phyloP scores from a whole-genome alignment of 2,113 vertebrate species.

The Elephantulus edwardii region DNA sequence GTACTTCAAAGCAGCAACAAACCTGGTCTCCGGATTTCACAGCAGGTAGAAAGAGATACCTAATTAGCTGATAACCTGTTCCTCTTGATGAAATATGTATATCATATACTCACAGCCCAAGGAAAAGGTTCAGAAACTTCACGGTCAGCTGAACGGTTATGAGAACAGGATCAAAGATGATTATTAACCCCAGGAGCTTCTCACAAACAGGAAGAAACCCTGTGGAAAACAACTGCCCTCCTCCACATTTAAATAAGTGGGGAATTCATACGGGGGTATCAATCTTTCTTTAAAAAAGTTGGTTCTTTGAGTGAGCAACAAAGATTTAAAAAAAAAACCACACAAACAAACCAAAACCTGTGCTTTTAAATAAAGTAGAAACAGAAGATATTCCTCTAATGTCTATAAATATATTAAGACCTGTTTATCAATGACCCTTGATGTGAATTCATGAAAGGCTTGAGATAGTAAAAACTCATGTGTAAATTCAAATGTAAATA shows the following conservation, averaged over 20 bases:
- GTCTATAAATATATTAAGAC: neutral
- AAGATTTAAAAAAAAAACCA: slow-evolving; percentile 1
- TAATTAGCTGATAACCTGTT: neutral
- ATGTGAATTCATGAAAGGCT: neutral
- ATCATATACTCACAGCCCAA: neutral
- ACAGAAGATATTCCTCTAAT: neutral
- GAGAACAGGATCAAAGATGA: neutral
- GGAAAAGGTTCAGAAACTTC: neutral
- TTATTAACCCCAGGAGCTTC: neutral
- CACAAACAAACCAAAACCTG: neutral
- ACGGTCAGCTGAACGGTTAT: neutral
- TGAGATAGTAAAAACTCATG: neutral
- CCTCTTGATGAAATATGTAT: slow-evolving; percentile 7
- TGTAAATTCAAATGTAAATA: neutral
- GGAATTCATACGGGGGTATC: neutral
- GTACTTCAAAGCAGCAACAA: neutral
- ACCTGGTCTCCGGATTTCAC: neutral
- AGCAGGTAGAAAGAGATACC: neutral
- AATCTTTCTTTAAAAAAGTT: neutral
- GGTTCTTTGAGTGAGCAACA: neutral
- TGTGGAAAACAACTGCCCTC: neutral
- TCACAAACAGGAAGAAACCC: neutral
- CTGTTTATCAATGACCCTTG: neutral
- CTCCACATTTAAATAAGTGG: neutral
- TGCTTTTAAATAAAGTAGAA: neutral